These are phyloP conservation scores for Maniola hyperantus DNA, from an alignment of 2,888 invertebrate genomes.

Conservation along the genomic window DNA sequence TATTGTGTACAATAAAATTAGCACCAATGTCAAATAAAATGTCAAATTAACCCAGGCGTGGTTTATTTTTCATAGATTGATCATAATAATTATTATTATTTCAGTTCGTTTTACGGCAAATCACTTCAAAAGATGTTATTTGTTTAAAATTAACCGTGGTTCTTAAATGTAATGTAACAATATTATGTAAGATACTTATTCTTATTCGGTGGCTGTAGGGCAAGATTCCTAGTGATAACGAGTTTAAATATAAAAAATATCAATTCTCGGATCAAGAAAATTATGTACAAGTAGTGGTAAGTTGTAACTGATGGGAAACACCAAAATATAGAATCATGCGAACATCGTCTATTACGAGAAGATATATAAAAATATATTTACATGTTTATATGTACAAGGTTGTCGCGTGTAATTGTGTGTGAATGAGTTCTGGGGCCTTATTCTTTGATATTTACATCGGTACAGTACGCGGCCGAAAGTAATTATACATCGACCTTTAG, in stretches of 20 bases:
- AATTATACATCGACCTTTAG: too few species aligned
- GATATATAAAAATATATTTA: slow-evolving; percentile 45
- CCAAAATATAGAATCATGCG: slow-evolving; percentile 43
- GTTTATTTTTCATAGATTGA: too few species aligned
- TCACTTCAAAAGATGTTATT: neutral
- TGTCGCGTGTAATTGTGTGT: slow-evolving; percentile 38
- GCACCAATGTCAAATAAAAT: too few species aligned
- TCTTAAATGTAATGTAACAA: neutral
- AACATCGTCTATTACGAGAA: slow-evolving; percentile 44
- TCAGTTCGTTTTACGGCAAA: slow-evolving; percentile 1
- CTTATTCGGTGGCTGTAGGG: slow-evolving; percentile 5
- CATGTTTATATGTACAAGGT: slow-evolving; percentile 47
- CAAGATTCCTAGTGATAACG: slow-evolving; percentile 21
- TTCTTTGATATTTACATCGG: neutral
- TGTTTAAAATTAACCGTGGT: neutral
- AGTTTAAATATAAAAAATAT: slow-evolving; percentile 17
- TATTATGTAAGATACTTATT: slow-evolving; percentile 14
- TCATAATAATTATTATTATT: neutral
- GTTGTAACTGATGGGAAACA: slow-evolving; percentile 43
- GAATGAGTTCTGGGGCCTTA: slow-evolving; percentile 32
- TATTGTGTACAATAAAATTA: too few species aligned
- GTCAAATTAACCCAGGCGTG: too few species aligned
- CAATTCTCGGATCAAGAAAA: slow-evolving; percentile 15
- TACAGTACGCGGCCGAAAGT: too few species aligned
- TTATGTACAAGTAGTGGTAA: slow-evolving; percentile 35